A percentile compares a stretch with the other conserved stretches of the same genome.
Evolutionary conservation across 2,113 vertebrate species (phyloP).

Genomic region (Alexandromys fortis): DNA sequence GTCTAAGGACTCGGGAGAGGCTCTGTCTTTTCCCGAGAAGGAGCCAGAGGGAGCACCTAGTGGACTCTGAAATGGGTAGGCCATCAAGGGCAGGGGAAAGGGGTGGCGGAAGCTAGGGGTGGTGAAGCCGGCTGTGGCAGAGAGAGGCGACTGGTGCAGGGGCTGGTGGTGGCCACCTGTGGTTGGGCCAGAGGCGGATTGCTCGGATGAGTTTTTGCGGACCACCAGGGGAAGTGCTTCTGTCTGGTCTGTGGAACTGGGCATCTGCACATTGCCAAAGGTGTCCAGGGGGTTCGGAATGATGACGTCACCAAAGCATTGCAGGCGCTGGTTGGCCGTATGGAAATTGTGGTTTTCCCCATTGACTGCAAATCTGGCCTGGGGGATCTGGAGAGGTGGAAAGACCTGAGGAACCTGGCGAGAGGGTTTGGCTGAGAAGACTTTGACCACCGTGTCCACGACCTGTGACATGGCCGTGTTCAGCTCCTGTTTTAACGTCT

Average conservation of each 20-base stretch:
- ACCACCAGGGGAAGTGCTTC: constrained; percentile 98
- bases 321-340: constrained; percentile 95
- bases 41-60: constrained; percentile 91
- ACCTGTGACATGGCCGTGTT: constrained; percentile 98
- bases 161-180: constrained; percentile 92
- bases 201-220: constrained; percentile 95
- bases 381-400: constrained; percentile 93
- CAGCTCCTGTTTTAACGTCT: constrained; percentile 98
- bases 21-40: constrained; percentile 92
- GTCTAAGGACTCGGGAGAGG: constrained; percentile 97
- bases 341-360: constrained; percentile 96
- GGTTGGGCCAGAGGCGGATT: constrained; percentile 88
- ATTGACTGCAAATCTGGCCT: constrained; percentile 92
- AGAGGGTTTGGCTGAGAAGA: constrained; percentile 94
- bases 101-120: constrained; percentile 97
- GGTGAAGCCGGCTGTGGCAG: constrained; percentile 93
- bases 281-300: constrained; percentile 95
- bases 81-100: constrained; percentile 97
- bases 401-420: constrained; percentile 94
- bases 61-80: constrained; percentile 96
- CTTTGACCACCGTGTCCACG: constrained; percentile 98
- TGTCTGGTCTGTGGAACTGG: constrained; percentile 94
- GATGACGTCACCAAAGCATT: constrained; percentile 98
- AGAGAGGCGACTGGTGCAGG: constrained; percentile 95
- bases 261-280: constrained; percentile 92